Base-by-base conservation (phyloP, 2,888 invertebrate species). In the Prosapia bicincta region DNA sequence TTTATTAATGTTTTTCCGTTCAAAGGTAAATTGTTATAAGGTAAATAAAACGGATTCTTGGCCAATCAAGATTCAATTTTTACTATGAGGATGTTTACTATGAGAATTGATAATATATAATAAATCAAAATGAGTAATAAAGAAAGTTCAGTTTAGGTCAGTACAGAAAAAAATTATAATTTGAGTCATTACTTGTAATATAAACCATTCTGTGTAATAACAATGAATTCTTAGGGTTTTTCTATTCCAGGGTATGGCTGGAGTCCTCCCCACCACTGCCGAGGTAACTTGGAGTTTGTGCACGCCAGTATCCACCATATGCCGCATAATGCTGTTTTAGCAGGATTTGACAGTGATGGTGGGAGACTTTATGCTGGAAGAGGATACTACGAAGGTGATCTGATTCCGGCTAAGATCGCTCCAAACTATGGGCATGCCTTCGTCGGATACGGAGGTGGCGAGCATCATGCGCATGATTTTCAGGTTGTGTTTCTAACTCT, bases 331-430 rank as follows among this genome's bases (percentile, higher is more conserved):
- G 89, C 90, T 0, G 87, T 91, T 0, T 81, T 81, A 7, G 91
- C 89, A 67, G 94, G 94, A 25, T 87, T 87, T 0, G 94, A 94
- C 82, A 84, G 84, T 13, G 93, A 93, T 80, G 93, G 94, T 0
- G 87, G 88, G 0, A 86, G 88, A 71, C 92, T 95, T 81, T 94
- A 89, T 83, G 91, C 93, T 0, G 94, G 93, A 0, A 88, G 94
- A 66, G 82, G 83, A 3, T 80, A 80, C 68, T 82, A 83, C 78
- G 82, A 83, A 38, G 82, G 82, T 0, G 83, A 82, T 72, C 79
- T 83, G 24, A 71, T 84, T 13, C 83, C 84, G 3, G 84, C 83
- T 20, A 83, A 83, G 78, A 76, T 83, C 10, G 79, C 81, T 6
- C 82, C 83, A 0, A 75, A 72, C 24, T 82, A 82, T 32, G 78